Conservation (phyloP, 1,140 invertebrate genomes). For the Goniozus legneri region DNA sequence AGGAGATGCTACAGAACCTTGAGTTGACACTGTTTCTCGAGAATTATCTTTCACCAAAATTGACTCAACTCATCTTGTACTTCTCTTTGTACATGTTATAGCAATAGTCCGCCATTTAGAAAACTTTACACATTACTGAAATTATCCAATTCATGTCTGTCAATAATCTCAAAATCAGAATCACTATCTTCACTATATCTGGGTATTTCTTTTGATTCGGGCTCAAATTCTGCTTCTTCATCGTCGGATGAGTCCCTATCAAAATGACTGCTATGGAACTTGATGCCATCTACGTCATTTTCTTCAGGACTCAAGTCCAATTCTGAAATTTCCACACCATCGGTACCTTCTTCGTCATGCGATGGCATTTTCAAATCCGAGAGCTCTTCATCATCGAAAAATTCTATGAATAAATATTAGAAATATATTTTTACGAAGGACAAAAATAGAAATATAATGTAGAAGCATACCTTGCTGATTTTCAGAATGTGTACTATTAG, state of each 20-base stretch:
- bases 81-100: conserved; percentile 13
- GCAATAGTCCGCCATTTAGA: neutral
- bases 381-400: conserved; percentile 45
- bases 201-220: conserved; percentile 15
- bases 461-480: conserved; percentile 35
- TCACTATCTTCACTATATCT: conserved; percentile 42
- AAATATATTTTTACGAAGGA: conserved; percentile 3
- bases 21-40: too few relatives aligned
- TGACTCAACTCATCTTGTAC: too few relatives aligned
- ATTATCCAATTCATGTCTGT: conserved; percentile 36
- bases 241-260: conserved; percentile 42
- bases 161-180: conserved; percentile 52
- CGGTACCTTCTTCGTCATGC: conserved; percentile 46
- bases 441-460: neutral
- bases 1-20: too few relatives aligned
- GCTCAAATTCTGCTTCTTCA: conserved; percentile 39
- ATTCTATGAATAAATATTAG: conserved; percentile 27
- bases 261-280: conserved; percentile 44
- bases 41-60: too few relatives aligned
- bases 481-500: conserved; percentile 33
- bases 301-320: conserved; percentile 41
- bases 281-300: conserved; percentile 38
- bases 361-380: conserved; percentile 46
- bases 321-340: conserved; percentile 42
- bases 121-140: conserved; percentile 32